phyloP scores from a whole-genome alignment of 2,888 invertebrate species.

The Lasioglossum calceatum region DNA sequence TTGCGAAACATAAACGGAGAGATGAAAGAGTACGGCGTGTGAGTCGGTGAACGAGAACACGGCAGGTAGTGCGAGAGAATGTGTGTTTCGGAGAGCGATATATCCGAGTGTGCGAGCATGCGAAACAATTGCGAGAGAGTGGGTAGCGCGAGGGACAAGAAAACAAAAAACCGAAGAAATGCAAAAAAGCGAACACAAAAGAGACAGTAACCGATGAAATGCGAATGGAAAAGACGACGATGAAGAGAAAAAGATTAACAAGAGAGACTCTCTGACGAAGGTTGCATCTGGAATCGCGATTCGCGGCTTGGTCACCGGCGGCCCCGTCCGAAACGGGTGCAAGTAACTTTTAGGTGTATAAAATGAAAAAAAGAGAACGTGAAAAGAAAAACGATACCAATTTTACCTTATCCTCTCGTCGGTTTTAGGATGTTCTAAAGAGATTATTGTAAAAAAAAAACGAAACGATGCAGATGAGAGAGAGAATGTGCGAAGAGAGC shows the following conservation, averaged over 20 bases:
- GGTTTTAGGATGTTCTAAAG: conserved; percentile 79
- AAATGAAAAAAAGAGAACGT: conserved; percentile 63
- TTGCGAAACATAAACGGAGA: neutral
- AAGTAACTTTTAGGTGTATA: conserved; percentile 82
- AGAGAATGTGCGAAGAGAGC: neutral
- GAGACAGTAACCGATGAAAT: conserved; percentile 22
- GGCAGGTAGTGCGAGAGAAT: conserved; percentile 44
- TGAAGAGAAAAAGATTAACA: conserved; percentile 7
- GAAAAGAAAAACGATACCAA: conserved; percentile 54
- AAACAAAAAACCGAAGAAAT: conserved; percentile 7
- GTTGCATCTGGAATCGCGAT: conserved; percentile 68
- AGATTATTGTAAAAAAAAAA: conserved; percentile 81
- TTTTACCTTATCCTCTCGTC: conserved; percentile 76
- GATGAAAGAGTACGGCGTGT: conserved; percentile 43
- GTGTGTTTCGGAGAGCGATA: conserved; percentile 35
- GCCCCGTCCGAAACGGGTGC: conserved; percentile 82
- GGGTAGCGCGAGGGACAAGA: conserved; percentile 27
- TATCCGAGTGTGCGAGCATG: conserved; percentile 53
- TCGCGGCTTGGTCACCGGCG: conserved; percentile 79
- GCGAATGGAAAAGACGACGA: conserved; percentile 64
- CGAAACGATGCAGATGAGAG: conserved; percentile 22
- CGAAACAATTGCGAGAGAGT: conserved; percentile 36
- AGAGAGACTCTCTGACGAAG: conserved; percentile 47
- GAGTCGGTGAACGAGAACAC: conserved; percentile 42
- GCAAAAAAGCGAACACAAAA: conserved; percentile 40